These are phyloP conservation scores for Gortyna flavago DNA, from an alignment of 2,888 invertebrate species.

Conservation along the genomic window DNA sequence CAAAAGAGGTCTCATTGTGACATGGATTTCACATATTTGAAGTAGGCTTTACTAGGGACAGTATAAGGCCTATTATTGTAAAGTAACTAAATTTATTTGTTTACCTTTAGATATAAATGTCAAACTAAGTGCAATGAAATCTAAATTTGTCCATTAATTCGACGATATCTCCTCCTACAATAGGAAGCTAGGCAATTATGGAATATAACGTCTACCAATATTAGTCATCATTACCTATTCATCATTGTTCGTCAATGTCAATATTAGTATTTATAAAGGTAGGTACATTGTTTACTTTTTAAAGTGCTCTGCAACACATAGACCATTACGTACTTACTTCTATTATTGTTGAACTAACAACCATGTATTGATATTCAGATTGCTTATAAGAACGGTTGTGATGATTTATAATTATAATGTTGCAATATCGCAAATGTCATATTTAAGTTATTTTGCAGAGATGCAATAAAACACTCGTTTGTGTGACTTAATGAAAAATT, in stretches of 20 bases:
- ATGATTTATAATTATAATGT: slow-evolving; percentile 31
- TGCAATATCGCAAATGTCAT: slow-evolving; percentile 11
- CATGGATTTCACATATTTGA: slow-evolving; percentile 35
- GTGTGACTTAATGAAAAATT: slow-evolving; percentile 20
- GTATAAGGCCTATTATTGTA: background rate
- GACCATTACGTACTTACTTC: background rate
- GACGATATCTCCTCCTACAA: background rate
- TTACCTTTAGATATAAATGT: background rate
- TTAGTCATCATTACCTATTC: slow-evolving; percentile 51
- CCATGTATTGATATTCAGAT: slow-evolving; percentile 37
- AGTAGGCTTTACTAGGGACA: slow-evolving; percentile 19
- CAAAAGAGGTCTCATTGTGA: slow-evolving; percentile 29
- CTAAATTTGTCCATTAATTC: background rate
- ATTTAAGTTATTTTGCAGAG: slow-evolving; percentile 15
- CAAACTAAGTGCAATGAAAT: background rate
- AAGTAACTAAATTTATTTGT: background rate
- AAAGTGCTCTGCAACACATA: slow-evolving; percentile 25
- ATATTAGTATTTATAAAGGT: slow-evolving; percentile 13
- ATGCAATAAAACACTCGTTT: slow-evolving; percentile 1
- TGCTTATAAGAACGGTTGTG: slow-evolving; percentile 20
- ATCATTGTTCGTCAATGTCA: slow-evolving; percentile 20
- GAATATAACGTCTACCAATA: slow-evolving; percentile 34
- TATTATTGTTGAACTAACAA: slow-evolving; percentile 25
- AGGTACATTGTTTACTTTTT: slow-evolving; percentile 28
- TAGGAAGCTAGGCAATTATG: background rate